Evolutionary conservation across 2,113 vertebrate species (phyloP).

Genomic region (Rattus rattus): DNA sequence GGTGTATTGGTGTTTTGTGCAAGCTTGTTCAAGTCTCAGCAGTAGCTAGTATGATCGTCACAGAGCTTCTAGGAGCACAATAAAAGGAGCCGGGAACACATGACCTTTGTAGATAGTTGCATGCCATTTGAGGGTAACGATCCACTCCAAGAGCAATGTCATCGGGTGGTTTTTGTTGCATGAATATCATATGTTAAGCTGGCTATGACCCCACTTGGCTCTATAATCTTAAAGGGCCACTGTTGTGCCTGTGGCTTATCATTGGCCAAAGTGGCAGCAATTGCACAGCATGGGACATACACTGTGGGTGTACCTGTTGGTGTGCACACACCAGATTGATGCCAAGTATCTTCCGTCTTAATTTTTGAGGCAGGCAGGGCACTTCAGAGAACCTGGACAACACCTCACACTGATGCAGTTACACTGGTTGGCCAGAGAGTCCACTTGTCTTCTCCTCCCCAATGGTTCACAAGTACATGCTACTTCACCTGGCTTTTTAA

Average conservation of each 20-base stretch:
- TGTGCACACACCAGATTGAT: neutral
- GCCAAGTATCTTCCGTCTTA: neutral
- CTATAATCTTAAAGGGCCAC: neutral
- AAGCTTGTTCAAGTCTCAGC: neutral
- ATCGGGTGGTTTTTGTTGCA: neutral
- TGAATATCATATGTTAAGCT: neutral
- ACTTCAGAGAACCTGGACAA: neutral
- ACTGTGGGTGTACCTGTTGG: too few species aligned
- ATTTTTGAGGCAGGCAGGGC: neutral
- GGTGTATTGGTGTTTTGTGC: neutral
- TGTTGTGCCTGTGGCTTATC: too few species aligned
- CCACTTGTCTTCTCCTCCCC: neutral
- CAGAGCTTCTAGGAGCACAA: neutral
- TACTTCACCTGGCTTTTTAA: too few species aligned
- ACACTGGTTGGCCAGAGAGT: neutral
- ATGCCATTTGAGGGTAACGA: neutral
- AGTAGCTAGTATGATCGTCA: neutral
- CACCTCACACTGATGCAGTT: neutral
- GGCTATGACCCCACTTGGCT: neutral
- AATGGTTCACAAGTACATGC: neutral
- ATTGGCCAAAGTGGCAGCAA: too few species aligned
- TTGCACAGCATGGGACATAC: too few species aligned
- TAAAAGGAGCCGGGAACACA: neutral
- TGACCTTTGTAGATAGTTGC: neutral
- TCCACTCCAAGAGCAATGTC: neutral